Evolutionary conservation across 1,140 invertebrate species (phyloP).

Genomic region (Meloidogyne chitwoodi): DNA sequence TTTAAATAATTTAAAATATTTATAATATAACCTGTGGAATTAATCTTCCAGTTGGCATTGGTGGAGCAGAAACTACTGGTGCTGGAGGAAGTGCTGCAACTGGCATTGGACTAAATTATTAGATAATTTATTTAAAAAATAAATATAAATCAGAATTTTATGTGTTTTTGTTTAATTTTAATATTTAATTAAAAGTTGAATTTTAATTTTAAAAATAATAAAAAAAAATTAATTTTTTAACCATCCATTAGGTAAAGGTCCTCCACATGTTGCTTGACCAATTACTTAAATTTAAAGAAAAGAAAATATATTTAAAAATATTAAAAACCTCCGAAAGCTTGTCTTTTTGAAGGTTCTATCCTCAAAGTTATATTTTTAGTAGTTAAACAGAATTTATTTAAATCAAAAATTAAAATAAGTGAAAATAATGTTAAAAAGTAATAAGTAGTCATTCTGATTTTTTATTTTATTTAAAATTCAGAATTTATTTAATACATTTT

Average conservation of each 20-base stretch:
- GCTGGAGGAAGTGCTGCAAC: slow-evolving; percentile 20
- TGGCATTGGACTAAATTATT: background rate
- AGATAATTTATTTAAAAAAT: no score
- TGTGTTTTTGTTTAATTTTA: no score
- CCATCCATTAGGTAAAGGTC: background rate
- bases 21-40: slow-evolving; percentile 44
- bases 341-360: background rate
- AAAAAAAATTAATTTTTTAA: background rate
- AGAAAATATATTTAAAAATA: background rate
- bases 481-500: no score
- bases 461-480: background rate
- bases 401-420: background rate
- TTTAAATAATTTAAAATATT: background rate
- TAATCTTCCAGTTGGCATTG: slow-evolving; percentile 47
- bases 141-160: no score
- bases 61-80: slow-evolving; percentile 29
- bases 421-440: background rate
- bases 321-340: background rate
- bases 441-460: background rate
- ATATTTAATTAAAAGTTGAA: no score
- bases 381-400: background rate
- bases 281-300: background rate
- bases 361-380: background rate
- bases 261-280: background rate
- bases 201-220: no score